Evolutionary conservation across 2,113 vertebrate genomes (phyloP).

Genomic region (cat (Felis catus)): DNA sequence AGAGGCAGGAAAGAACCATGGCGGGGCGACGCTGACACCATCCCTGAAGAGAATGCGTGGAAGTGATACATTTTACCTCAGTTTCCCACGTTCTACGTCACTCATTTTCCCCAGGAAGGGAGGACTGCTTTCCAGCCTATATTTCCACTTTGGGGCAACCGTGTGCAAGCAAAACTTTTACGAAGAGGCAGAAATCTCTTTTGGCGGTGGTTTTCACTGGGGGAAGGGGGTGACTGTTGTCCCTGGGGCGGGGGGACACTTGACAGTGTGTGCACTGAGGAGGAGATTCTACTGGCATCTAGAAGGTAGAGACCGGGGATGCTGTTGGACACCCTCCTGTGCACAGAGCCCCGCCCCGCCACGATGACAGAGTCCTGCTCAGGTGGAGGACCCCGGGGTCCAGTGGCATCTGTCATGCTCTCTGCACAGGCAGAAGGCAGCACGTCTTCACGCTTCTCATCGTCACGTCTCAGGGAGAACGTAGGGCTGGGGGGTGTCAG

Average conservation of each 20-base stretch:
- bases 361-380: rapidly evolving
- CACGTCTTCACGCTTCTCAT: neutral
- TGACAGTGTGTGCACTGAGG: neutral
- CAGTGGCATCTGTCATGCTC: rapidly evolving
- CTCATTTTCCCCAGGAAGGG: neutral
- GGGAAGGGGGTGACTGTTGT: neutral
- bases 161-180: neutral
- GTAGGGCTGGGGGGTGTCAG: rapidly evolving
- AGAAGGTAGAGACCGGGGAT: rapidly evolving
- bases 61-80: neutral
- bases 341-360: neutral
- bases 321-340: neutral
- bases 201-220: neutral
- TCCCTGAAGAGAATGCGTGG: neutral
- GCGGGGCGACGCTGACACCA: neutral
- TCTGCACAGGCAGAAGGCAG: neutral
- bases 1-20: neutral
- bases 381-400: too few species aligned
- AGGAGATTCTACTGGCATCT: neutral
- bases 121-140: neutral
- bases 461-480: neutral
- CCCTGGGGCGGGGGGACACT: too few species aligned
- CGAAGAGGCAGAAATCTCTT: neutral
- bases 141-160: neutral
- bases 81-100: neutral